Conservation (phyloP, 2,888 invertebrate species). For the Sylvicola fuscatus region DNA sequence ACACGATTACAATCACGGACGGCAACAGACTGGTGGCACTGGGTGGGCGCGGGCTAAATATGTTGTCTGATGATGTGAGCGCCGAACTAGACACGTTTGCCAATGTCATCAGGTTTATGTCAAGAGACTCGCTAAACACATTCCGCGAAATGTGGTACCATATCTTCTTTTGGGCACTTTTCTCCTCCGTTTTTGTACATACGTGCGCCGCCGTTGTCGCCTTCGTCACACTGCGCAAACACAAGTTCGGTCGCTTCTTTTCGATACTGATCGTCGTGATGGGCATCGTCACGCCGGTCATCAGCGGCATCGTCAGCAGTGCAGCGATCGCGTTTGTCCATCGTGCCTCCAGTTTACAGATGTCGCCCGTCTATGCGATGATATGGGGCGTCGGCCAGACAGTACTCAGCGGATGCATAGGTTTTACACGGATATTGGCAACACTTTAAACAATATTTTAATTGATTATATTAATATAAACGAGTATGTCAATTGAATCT, state of each 20-base stretch:
- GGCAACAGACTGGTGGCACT: no score
- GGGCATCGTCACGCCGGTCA: conserved; percentile 75
- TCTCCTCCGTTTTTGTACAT: conserved; percentile 85
- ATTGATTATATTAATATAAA: no score
- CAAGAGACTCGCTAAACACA: conserved; percentile 42
- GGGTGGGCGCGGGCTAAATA: no score
- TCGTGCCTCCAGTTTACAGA: conserved; percentile 67
- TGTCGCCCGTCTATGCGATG: conserved; percentile 81
- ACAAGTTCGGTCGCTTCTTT: conserved; percentile 87
- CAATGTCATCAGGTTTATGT: conserved; percentile 44
- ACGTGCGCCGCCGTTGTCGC: conserved; percentile 78
- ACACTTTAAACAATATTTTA: conserved; percentile 45
- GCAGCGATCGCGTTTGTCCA: conserved; percentile 89
- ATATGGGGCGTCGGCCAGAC: conserved; percentile 93
- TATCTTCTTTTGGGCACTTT: conserved; percentile 87
- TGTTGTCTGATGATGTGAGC: not conserved
- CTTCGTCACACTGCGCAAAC: conserved; percentile 78
- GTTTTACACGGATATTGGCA: conserved; percentile 82
- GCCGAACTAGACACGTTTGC: conserved; percentile 43
- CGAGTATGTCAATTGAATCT: no score
- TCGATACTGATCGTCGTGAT: conserved; percentile 71
- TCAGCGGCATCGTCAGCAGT: conserved; percentile 74
- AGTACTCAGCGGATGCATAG: conserved; percentile 67
- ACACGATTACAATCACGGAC: no score
- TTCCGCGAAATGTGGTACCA: conserved; percentile 94